Base-by-base conservation (phyloP, 2,888 invertebrate genomes). In the Xylota sylvarum region DNA sequence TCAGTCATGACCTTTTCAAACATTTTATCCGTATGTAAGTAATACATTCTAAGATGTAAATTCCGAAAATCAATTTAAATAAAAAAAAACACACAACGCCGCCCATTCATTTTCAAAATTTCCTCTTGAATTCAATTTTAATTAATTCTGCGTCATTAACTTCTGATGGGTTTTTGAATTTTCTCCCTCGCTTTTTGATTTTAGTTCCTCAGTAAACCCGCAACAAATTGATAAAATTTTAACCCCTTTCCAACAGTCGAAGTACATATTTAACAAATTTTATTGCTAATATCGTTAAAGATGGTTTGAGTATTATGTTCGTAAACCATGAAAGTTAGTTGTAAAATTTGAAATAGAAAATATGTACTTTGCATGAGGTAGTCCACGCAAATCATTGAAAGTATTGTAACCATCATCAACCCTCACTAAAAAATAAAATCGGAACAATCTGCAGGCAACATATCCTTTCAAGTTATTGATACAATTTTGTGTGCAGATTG, bases 131-230 rank as follows among this genome's bases (percentile, higher is more conserved):
- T 62, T 74, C 35, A 52, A 50, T 72, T 65, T 78, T 27, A 35
- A 73, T 73, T 55, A 73, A 32, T 83, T 83, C 73, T 67, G 35
- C 60, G 52, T 73, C 65, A 83, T 73, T 83, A 46, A 73, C 12
- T 73, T 30, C 12, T 17, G 30, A 73, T 60, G 52, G 2, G 52
- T 52, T 72, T 43, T n/a, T 19, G 40, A 37, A 40, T 73, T 23
- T 37, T 65, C 70, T 60, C 58, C 70, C 69, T 69, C 77, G 32
- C 32, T 58, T 35, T 17, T 40, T 48, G 27, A 40, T 40, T 52
- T 40, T n/a, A n/a, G 12, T 35, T 65, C 23, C n/a, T 7, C 17
- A 0, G 12, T 6, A 14, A 60, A 78, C 69, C 69, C 72, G 27
- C 65, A 74, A 65, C 65, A 65, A 73, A 48, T 64, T 46, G 10